Base-by-base conservation (phyloP, 2,113 vertebrate genomes). In the Cebidichthys violaceus region DNA sequence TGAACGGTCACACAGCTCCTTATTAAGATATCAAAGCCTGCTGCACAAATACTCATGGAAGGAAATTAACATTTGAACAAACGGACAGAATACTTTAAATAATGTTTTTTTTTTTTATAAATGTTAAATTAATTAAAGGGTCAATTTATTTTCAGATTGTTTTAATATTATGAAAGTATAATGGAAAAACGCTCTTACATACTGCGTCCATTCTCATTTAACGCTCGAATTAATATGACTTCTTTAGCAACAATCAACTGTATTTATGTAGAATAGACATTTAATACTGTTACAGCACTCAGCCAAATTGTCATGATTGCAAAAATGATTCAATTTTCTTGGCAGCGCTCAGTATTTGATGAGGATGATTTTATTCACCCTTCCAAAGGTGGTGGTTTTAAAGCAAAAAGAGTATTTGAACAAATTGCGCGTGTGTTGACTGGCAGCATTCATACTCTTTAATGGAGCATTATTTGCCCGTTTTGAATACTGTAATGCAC, bases 401-500 rank as follows among this genome's bases (percentile, higher is more conserved):
- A 97, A 96, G 96, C 93, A 96, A 95, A 94, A 94, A 94, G 94
- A 95, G 96, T 94, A 95, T 97, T 96, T 95, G 96, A 96, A 96
- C 96, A 99, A 99, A 99, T 99, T 98, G 96, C 96, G 96, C 95
- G 96, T 95, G 95, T 96, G 96, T 96, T 97, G 97, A 97, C 97
- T 98, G 97, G 96, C 96, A 97, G 96, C 96, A 97, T 97, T 99
- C 97, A 97, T 89, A 93, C 96, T 94, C 95, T 95, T 97, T 99
- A 98, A 99, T 99, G 96, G 97, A 96, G 96, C 96, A 97, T 99
- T 99, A 98, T 99, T 98, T 97, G 96, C 95, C 96, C 96, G 95
- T 96, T 99, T 97, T 98, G 96, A 99, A 99, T 98, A 97, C 97
- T 96, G 96, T 98, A 97, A 98, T 98, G 96, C 97, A 96, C 96